These are phyloP conservation scores for Tetrapedia diversipes DNA, from an alignment of 2,888 invertebrate species.

Conservation along the genomic window DNA sequence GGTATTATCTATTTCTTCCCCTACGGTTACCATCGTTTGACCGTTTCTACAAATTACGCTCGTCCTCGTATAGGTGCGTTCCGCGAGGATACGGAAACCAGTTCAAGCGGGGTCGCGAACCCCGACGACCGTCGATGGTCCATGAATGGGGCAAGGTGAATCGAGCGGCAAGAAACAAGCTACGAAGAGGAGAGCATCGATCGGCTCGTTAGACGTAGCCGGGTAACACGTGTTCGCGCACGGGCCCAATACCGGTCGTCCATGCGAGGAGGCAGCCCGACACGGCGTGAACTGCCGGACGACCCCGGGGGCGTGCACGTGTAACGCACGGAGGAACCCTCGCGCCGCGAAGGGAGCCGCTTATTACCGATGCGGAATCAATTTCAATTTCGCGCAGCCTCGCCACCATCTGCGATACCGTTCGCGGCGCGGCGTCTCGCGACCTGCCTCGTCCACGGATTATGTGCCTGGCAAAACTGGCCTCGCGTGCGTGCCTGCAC, in stretches of 20 bases:
- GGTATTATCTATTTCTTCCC: too few species aligned
- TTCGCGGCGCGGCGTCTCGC: conserved; percentile 48
- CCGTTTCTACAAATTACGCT: not conserved
- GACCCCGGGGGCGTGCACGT: conserved; percentile 57
- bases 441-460: conserved; percentile 44
- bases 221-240: conserved; percentile 28
- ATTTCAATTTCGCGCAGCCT: conserved; percentile 74
- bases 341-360: conserved; percentile 63
- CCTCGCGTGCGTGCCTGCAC: conserved; percentile 12
- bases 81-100: not conserved
- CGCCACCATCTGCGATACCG: conserved; percentile 67
- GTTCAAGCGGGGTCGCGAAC: not conserved
- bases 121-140: conserved; percentile 30
- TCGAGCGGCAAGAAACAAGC: conserved; percentile 27
- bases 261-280: conserved; percentile 41
- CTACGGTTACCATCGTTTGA: too few species aligned
- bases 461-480: conserved; percentile 54
- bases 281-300: conserved; percentile 34
- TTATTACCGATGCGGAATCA: conserved; percentile 75
- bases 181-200: conserved; percentile 49
- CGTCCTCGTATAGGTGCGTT: not conserved
- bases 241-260: not conserved
- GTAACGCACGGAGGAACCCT: conserved; percentile 46
- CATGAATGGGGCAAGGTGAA: conserved; percentile 47
- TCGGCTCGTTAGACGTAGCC: conserved; percentile 55